These are phyloP conservation scores for Petrocephalus zakoni DNA, from an alignment of 2,113 vertebrate genomes.

Conservation along the genomic window DNA sequence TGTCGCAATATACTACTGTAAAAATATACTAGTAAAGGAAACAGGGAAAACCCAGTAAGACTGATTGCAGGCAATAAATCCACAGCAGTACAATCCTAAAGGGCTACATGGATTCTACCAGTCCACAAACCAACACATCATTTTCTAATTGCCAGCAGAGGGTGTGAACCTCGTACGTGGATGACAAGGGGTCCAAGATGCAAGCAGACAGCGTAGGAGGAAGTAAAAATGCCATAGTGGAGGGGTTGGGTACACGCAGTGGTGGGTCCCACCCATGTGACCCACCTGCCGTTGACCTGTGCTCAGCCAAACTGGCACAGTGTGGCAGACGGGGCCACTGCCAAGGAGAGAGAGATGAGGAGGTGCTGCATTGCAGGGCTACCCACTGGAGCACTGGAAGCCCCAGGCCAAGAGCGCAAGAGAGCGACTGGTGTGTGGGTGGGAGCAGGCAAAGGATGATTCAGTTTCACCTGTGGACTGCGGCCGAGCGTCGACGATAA, in stretches of 20 bases:
- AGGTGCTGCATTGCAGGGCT: background rate
- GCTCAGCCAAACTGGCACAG: background rate
- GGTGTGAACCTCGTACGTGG: background rate
- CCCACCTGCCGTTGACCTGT: background rate
- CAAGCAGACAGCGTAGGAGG: background rate
- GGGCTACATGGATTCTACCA: background rate
- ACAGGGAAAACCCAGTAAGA: background rate
- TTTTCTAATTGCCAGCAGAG: background rate
- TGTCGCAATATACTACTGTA: background rate
- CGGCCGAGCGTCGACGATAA: background rate
- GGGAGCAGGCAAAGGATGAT: background rate
- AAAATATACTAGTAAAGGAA: background rate
- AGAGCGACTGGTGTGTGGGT: background rate
- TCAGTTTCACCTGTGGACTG: constrained; percentile 21
- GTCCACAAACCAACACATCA: background rate
- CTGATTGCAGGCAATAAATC: background rate
- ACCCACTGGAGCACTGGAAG: background rate
- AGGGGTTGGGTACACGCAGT: background rate
- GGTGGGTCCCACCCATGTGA: background rate
- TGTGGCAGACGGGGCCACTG: background rate
- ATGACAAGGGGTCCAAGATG: background rate
- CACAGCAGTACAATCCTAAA: background rate
- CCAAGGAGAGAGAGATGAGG: background rate
- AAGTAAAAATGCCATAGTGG: background rate
- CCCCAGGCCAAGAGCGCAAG: background rate